These are phyloP conservation scores for Oryzias celebensis DNA, from an alignment of 2,113 vertebrate species.

Conservation along the genomic window DNA sequence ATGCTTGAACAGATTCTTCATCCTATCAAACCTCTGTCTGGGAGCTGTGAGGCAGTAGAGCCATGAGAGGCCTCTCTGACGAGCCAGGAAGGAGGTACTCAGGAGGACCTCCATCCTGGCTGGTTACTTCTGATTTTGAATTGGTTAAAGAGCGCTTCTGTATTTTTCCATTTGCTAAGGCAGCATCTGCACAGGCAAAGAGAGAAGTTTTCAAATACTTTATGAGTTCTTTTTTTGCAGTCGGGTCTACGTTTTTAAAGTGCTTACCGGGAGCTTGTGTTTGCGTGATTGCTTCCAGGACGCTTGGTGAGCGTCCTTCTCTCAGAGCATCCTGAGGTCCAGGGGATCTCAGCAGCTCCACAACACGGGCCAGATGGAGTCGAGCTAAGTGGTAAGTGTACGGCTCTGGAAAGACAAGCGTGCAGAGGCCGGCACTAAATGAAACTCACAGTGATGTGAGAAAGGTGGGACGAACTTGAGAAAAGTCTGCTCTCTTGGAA, in stretches of 20 bases:
- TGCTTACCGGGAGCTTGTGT: slow-evolving; percentile 61
- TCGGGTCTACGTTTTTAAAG: neutral
- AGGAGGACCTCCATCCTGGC: slow-evolving; percentile 71
- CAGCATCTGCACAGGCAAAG: slow-evolving; percentile 40
- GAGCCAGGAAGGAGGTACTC: slow-evolving; percentile 81
- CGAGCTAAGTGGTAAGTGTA: slow-evolving; percentile 75
- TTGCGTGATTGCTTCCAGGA: slow-evolving; percentile 75
- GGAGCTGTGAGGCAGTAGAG: slow-evolving; percentile 72
- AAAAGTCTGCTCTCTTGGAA: neutral
- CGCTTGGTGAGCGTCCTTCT: slow-evolving; percentile 77
- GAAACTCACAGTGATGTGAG: neutral
- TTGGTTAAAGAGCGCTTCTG: slow-evolving; percentile 72
- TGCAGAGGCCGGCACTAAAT: neutral
- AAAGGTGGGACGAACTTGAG: slow-evolving; percentile 9
- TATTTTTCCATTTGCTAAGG: slow-evolving; percentile 63
- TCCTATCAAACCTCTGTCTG: slow-evolving; percentile 43
- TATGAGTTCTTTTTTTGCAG: neutral
- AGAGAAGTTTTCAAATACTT: neutral
- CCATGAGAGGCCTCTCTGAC: slow-evolving; percentile 76
- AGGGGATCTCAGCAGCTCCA: slow-evolving; percentile 75
- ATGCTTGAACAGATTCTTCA: neutral
- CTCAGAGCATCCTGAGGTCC: slow-evolving; percentile 76
- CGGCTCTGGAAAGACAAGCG: slow-evolving; percentile 66
- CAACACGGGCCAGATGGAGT: slow-evolving; percentile 75
- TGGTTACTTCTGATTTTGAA: slow-evolving; percentile 67